Conservation (phyloP, 2,113 vertebrate species). For the Labeo catla region DNA sequence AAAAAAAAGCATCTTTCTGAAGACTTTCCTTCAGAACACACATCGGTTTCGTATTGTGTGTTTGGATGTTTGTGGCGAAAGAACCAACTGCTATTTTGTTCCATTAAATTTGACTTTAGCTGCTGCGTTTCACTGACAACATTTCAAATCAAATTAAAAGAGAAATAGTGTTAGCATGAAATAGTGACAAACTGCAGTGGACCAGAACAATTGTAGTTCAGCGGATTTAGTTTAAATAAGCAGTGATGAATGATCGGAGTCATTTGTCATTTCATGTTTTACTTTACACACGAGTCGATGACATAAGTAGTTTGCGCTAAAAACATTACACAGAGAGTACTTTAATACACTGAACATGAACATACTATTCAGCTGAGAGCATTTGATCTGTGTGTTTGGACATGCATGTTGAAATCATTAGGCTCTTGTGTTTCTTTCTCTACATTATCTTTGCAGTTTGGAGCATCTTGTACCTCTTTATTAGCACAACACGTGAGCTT, state of each 20-base stretch:
- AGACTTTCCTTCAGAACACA: not conserved
- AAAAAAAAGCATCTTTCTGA: not conserved
- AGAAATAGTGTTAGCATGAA: slow-evolving; percentile 23
- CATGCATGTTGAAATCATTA: not conserved
- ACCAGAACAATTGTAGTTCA: slow-evolving; percentile 5
- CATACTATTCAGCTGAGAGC: not conserved
- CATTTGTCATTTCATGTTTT: slow-evolving; percentile 15
- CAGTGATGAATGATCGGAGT: not conserved
- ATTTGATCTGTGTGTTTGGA: slow-evolving; percentile 10
- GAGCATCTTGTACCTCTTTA: not conserved
- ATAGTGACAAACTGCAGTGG: slow-evolving; percentile 17
- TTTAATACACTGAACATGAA: not conserved
- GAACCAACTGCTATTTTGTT: slow-evolving; percentile 13
- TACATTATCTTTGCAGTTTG: not conserved
- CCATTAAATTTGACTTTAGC: slow-evolving; percentile 23
- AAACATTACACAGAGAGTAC: not conserved
- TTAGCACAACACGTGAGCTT: not conserved
- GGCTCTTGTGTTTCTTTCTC: not conserved
- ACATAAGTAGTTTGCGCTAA: not conserved
- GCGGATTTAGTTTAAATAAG: slow-evolving; percentile 12
- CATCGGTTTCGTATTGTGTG: slow-evolving; percentile 9
- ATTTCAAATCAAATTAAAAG: slow-evolving; percentile 10
- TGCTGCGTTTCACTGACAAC: slow-evolving; percentile 19
- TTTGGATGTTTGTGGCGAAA: slow-evolving; percentile 27
- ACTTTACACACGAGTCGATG: not conserved